Conservation (phyloP, 2,888 invertebrate species). For the Galerucella calmariensis region DNA sequence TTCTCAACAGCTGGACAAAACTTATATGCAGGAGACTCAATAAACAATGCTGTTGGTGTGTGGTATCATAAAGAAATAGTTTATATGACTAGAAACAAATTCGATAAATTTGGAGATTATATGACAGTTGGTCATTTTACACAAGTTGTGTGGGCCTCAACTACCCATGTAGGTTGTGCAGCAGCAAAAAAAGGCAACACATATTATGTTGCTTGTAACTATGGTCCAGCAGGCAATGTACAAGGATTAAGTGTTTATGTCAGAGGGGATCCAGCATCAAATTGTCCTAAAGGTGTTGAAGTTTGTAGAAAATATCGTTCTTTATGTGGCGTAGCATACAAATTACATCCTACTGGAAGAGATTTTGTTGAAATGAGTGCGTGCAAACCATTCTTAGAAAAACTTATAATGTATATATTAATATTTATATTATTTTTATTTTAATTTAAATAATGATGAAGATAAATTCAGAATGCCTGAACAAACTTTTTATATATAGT, state of each 20-base stretch:
- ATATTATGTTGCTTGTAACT: constrained; percentile 37
- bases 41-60: neutral
- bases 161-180: constrained; percentile 43
- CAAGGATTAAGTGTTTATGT: constrained; percentile 13
- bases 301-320: constrained; percentile 27
- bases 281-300: constrained; percentile 58
- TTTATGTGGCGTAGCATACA: constrained; percentile 32
- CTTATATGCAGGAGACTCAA: constrained; percentile 8
- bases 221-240: constrained; percentile 33
- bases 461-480: no score
- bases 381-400: neutral
- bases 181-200: neutral
- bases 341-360: neutral
- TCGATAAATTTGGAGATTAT: neutral
- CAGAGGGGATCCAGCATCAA: constrained; percentile 31
- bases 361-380: neutral
- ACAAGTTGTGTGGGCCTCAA: constrained; percentile 43
- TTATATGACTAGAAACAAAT: constrained; percentile 1
- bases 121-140: constrained; percentile 39
- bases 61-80: constrained; percentile 35
- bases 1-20: constrained; percentile 38
- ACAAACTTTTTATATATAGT: no score
- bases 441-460: neutral
- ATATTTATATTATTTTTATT: neutral
- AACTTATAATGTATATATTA: neutral